Percentiles rank a stretch among this genome's conserved stretches.
Conservation (phyloP, 2,888 invertebrate genomes). For the Diplolepis rosae region DNA sequence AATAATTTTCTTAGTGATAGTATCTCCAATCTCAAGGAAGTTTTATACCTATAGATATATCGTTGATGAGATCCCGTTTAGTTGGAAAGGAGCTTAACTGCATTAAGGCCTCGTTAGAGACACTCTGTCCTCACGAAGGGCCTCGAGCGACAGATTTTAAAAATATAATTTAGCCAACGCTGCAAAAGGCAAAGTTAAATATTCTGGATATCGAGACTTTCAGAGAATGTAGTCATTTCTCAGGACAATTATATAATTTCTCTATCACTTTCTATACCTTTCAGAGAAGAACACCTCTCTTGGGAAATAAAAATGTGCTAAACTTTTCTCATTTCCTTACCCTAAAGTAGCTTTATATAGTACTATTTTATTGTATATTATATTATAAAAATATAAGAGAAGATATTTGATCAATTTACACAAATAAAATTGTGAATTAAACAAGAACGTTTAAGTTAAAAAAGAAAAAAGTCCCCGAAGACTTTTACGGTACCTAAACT, state of each 20-base stretch:
- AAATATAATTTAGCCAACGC: slow-evolving; percentile 16
- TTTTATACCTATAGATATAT: not conserved
- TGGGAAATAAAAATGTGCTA: no score
- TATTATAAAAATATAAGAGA: no score
- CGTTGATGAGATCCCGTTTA: slow-evolving; percentile 6
- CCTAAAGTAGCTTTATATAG: no score
- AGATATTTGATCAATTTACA: no score
- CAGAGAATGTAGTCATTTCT: not conserved
- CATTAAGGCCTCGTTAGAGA: slow-evolving; percentile 31
- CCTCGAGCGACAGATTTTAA: not conserved
- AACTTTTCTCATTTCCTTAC: no score
- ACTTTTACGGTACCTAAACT: no score
- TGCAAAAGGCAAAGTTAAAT: no score
- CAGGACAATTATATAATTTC: not conserved
- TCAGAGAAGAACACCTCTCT: no score
- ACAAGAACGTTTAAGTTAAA: no score
- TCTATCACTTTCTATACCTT: not conserved
- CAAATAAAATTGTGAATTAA: no score
- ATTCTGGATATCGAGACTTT: not conserved
- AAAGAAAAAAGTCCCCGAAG: no score
- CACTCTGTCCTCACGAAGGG: not conserved
- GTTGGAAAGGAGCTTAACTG: slow-evolving; percentile 12
- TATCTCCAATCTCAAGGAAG: not conserved
- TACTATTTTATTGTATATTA: no score
- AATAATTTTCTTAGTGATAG: not conserved